Evolutionary conservation across 53 echinoderm and acorn worm species (phyloP), one percentile per base, ranked within the genome.

Genomic region (Luidia sarsii): DNA sequence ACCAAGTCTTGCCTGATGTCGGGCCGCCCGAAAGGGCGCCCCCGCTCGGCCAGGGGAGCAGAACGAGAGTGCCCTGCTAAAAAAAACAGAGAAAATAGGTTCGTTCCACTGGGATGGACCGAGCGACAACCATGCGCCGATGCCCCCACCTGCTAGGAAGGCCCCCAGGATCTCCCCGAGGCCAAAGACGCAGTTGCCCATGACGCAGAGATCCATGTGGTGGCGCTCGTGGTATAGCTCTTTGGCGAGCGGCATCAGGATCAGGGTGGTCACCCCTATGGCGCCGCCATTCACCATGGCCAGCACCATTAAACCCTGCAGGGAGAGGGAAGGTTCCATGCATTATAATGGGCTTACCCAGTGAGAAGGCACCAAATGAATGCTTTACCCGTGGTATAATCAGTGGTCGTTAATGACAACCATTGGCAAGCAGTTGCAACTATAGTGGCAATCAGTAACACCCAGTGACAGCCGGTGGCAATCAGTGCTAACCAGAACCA

Each of bases 141-240:
- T 16, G 13, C n/a, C 13, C 65, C 38, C 13, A 68, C 68, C 68
- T 46, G 46, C 68, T 8, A 68, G 1, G 31, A 48, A 68, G 31
- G 34, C 49, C 25, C 68, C 68, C 6, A 68, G 31, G 8, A 32
- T 68, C 50, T 68, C 48, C 7, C 68, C 68, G 11, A 39, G 4
- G 25, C 68, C 68, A 36, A 27, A 68, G 18, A 68, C 46, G 49
- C 48, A 68, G 49, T 49, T 68, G 27, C 68, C 68, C 3, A 68
- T 15, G 32, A 68, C 48, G 48, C 7, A 32, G 4, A 68, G 33
- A 11, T 49, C 68, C 4, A 48, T 18, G 49, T 29, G 48, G 28
- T 68, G 36, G 20, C 68, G 27, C n/a, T 68, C 68, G 2, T 48
- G 48, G 68, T 48, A 48, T 14, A 68, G 15, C 31, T 68, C 48